phyloP scores from a whole-genome alignment of 2,888 invertebrate genomes.

The Chydorus sphaericus region DNA sequence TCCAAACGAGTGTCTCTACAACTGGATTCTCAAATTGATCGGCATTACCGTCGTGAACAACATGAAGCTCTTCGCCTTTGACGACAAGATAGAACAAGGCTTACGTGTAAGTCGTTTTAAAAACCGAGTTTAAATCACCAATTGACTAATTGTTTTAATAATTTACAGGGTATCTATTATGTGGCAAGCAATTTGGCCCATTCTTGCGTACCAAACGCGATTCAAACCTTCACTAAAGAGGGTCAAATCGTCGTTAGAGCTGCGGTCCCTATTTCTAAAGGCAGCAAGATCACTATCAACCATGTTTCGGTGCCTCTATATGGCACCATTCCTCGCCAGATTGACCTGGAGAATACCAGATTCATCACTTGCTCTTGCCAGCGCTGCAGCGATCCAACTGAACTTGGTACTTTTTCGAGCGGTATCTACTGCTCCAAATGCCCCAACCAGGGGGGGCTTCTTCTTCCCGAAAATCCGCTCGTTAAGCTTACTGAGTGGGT shows the following conservation, averaged over 20 bases:
- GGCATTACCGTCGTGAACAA: no score
- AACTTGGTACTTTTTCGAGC: constrained; percentile 55
- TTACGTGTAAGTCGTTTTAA: no score
- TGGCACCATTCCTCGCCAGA: constrained; percentile 58
- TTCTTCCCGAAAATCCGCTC: no score
- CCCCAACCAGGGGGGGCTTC: no score
- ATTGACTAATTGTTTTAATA: no score
- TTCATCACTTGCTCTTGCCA: constrained; percentile 56
- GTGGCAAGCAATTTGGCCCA: constrained; percentile 64
- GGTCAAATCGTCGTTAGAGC: constrained; percentile 46
- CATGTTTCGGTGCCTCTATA: constrained; percentile 72
- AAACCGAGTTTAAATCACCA: no score
- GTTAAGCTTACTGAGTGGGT: no score
- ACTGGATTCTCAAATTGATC: no score
- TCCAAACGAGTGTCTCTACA: no score
- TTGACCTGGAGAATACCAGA: constrained; percentile 56
- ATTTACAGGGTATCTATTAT: constrained; percentile 50
- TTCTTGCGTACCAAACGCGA: constrained; percentile 60
- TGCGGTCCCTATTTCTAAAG: constrained; percentile 41
- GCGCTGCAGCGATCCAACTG: constrained; percentile 55
- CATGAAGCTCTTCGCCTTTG: no score
- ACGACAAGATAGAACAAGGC: no score
- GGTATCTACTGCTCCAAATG: no score
- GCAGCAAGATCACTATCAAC: constrained; percentile 60
- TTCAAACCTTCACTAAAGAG: constrained; percentile 58